A percentile compares a stretch with the other conserved stretches of the same genome.
These are phyloP conservation scores for Platalea minor DNA, from an alignment of 2,797 vertebrate species.

Conservation along the genomic window DNA sequence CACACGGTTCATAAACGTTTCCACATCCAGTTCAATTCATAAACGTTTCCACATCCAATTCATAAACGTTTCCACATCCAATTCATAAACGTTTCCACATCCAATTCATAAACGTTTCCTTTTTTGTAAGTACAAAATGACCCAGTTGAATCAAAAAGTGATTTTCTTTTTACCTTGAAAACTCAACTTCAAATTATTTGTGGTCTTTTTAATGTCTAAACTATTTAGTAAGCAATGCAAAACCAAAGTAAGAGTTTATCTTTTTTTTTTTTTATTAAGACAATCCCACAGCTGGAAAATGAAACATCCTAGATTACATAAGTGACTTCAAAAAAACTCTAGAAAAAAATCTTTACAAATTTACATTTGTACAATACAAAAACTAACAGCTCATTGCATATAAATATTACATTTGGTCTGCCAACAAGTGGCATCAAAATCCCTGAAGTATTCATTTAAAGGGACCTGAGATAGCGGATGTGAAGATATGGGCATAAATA, in stretches of 20 bases:
- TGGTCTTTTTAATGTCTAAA: not conserved
- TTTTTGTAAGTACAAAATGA: not conserved
- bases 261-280: constrained; percentile 68
- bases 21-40: not conserved
- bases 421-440: constrained; percentile 74
- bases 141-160: not conserved
- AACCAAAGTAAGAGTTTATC: constrained; percentile 8
- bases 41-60: not conserved
- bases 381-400: constrained; percentile 78
- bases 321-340: constrained; percentile 67
- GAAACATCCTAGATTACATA: constrained; percentile 72
- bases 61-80: not conserved
- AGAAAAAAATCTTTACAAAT: constrained; percentile 73
- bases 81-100: not conserved
- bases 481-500: constrained; percentile 70
- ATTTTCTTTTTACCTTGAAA: not conserved
- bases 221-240: constrained; percentile 17
- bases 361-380: constrained; percentile 79
- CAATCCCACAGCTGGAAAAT: constrained; percentile 70
- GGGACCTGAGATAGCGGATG: constrained; percentile 74
- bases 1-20: not conserved
- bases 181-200: not conserved
- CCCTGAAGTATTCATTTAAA: constrained; percentile 77
- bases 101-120: not conserved
- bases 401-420: constrained; percentile 82